phyloP scores from a whole-genome alignment of 2,888 invertebrate genomes.

The Eurytoma californica region DNA sequence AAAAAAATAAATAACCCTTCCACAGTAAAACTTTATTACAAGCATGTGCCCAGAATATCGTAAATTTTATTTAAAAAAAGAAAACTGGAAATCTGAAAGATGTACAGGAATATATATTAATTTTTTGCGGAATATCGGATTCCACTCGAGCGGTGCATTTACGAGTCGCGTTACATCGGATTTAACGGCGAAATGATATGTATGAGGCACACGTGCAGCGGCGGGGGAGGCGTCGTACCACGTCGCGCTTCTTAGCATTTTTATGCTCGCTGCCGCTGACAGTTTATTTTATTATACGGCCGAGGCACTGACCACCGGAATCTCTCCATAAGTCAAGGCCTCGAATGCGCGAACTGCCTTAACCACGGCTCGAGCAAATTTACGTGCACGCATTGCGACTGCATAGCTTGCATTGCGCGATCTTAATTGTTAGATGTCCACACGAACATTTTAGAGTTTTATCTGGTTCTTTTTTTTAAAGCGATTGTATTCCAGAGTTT shows the following conservation, averaged over 20 bases:
- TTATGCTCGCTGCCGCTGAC: conserved; percentile 74
- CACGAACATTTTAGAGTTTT: too few relatives aligned
- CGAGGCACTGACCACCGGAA: conserved; percentile 63
- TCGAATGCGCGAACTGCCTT: background rate
- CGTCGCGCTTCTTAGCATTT: conserved; percentile 72
- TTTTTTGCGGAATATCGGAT: conserved; percentile 5
- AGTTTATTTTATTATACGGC: conserved; percentile 68
- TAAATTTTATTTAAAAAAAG: too few relatives aligned
- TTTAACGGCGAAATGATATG: too few relatives aligned
- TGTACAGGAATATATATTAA: too few relatives aligned
- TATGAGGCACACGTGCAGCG: too few relatives aligned
- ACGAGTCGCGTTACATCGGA: background rate
- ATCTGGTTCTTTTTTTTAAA: too few relatives aligned
- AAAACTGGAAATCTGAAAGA: too few relatives aligned
- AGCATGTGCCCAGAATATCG: too few relatives aligned
- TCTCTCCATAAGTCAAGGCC: conserved; percentile 48
- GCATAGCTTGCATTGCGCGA: background rate
- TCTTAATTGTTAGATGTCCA: background rate
- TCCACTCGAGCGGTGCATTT: conserved; percentile 5
- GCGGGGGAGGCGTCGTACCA: background rate
- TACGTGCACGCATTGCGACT: background rate
- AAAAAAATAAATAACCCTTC: too few relatives aligned
- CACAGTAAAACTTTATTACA: too few relatives aligned
- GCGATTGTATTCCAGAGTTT: too few relatives aligned
- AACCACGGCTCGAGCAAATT: background rate